Evolutionary conservation across 2,888 invertebrate species (phyloP).

Genomic region (Clanis bilineata): DNA sequence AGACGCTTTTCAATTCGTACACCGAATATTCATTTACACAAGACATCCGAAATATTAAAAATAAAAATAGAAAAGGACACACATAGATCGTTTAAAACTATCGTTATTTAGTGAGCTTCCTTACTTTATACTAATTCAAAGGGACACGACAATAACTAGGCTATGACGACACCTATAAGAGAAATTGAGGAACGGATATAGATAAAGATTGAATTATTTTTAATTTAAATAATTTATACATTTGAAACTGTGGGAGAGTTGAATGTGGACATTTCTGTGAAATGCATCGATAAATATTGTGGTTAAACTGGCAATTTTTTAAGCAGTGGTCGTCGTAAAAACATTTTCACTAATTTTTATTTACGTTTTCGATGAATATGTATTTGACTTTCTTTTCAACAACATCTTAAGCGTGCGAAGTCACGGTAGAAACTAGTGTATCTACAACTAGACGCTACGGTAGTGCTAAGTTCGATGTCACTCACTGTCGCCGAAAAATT

Average conservation of each 20-base stretch:
- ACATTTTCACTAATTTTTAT: neutral
- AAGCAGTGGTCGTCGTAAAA: neutral
- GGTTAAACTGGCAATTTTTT: neutral
- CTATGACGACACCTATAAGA: conserved; percentile 81
- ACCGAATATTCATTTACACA: conserved; percentile 4
- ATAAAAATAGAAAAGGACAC: conserved; percentile 53
- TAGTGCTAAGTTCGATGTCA: conserved; percentile 8
- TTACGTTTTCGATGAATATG: neutral
- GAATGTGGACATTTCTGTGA: neutral
- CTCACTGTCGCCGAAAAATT: neutral
- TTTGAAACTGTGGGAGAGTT: neutral
- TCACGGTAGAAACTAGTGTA: conserved; percentile 11
- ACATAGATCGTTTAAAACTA: conserved; percentile 52
- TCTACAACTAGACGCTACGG: conserved; percentile 9
- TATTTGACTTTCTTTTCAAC: neutral
- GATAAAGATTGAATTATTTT: conserved; percentile 34
- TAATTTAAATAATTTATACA: conserved; percentile 1
- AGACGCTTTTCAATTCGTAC: conserved; percentile 6
- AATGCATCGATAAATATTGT: neutral
- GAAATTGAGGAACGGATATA: conserved; percentile 81
- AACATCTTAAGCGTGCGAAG: conserved; percentile 3
- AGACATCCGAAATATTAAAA: conserved; percentile 40
- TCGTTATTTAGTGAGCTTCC: conserved; percentile 69
- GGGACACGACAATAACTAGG: conserved; percentile 78
- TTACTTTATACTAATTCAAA: conserved; percentile 55